Percentiles rank a stretch among this genome's conserved stretches.
Evolutionary conservation across 2,888 invertebrate species (phyloP).

Genomic region (Parochlus steinenii): DNA sequence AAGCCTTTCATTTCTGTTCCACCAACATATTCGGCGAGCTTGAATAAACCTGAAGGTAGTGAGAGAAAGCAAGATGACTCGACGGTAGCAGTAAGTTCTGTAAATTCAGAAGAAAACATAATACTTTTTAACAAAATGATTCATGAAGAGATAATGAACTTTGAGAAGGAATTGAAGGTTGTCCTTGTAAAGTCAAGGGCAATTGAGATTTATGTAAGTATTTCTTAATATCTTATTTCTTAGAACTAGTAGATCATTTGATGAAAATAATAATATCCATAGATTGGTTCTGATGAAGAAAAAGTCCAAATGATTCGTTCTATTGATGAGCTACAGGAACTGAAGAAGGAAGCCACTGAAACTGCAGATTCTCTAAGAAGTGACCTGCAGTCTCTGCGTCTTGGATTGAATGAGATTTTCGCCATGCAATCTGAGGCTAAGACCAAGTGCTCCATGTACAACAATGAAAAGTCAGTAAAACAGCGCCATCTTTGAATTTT

Average conservation of each 20-base stretch:
- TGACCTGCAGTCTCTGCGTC: slow-evolving; percentile 38
- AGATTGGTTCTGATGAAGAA: slow-evolving; percentile 39
- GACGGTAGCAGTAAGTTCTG: too few relatives aligned
- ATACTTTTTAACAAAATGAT: slow-evolving; percentile 41
- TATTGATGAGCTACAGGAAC: slow-evolving; percentile 37
- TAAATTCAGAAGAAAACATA: slow-evolving; percentile 9
- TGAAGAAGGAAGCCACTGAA: slow-evolving; percentile 43
- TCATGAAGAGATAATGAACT: slow-evolving; percentile 43
- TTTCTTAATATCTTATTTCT: slow-evolving; percentile 11
- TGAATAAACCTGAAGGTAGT: neutral
- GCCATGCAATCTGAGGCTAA: slow-evolving; percentile 27
- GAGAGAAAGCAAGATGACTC: neutral
- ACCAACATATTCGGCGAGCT: slow-evolving; percentile 10
- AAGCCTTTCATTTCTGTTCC: slow-evolving; percentile 14
- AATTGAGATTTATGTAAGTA: slow-evolving; percentile 35
- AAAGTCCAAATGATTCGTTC: slow-evolving; percentile 34
- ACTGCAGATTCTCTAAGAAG: slow-evolving; percentile 39
- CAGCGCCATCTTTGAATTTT: neutral
- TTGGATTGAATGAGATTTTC: slow-evolving; percentile 31
- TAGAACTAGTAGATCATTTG: too few relatives aligned
- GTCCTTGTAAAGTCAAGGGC: slow-evolving; percentile 37
- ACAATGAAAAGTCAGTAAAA: slow-evolving; percentile 24
- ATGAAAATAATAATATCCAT: too few relatives aligned
- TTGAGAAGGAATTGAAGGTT: slow-evolving; percentile 46
- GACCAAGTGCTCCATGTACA: slow-evolving; percentile 24